Base-by-base conservation (phyloP, 2,888 invertebrate genomes). In the Corbicula japonica region DNA sequence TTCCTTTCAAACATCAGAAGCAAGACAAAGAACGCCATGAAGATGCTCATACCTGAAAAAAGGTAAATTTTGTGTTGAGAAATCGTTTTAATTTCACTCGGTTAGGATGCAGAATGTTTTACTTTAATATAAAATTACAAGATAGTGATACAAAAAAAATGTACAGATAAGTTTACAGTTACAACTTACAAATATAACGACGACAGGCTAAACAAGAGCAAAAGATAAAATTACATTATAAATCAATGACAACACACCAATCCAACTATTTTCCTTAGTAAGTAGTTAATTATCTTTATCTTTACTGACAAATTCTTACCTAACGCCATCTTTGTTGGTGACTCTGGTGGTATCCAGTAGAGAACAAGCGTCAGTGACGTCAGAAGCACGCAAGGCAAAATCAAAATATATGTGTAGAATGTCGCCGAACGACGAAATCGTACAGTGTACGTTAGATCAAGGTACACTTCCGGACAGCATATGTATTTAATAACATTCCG, bases 331-430 rank as follows among this genome's bases (percentile, higher is more conserved):
- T 94, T 94, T 10, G 93, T 93, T 10, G 94, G 93, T 26, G 93
- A 93, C 82, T 94, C 93, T 3, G 94, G 93, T 26, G 94, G 94
- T 48, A 94, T 91, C 93, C 93, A 94, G 86, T 93, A 94, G 32
- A 94, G 89, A 4, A 93, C 93, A 63, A 94, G 88, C 2, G 93
- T 93, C 58, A 94, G 88, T 21, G 92, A 90, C 8, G 93, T 93
- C 56, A 94, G 89, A 32, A 94, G 89, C 44, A 94, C 92, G 86
- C 94, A 94, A n/a, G 94, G 94, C 46, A 93, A 86, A 75, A 94
- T 91, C 70, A 94, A 88, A 60, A 93, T 92, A 86, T 93, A 93
- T 65, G 91, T 92, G 88, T 93, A 93, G 83, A 93, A 93, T 12
- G 92, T 89, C 10, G 91, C 89, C 35, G 89, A 84, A 34, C 92